phyloP scores from a whole-genome alignment of 2,888 invertebrate species.

The Hybos culiciformis region DNA sequence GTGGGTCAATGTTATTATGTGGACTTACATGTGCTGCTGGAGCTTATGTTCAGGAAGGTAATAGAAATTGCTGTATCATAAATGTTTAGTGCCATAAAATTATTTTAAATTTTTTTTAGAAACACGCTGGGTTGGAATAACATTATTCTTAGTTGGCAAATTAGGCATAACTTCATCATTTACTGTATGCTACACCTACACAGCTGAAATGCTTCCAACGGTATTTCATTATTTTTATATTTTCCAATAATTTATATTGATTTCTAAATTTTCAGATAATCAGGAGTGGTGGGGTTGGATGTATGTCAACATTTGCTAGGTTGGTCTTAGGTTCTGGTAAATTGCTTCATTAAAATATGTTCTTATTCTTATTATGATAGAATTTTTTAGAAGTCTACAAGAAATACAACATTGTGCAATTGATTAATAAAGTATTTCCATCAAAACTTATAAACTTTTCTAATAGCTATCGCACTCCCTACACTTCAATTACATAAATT shows the following conservation, averaged over 20 bases:
- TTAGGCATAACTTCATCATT: slow-evolving; percentile 49
- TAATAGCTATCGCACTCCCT: too few relatives aligned
- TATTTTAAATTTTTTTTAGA: slow-evolving; percentile 26
- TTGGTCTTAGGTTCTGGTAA: too few relatives aligned
- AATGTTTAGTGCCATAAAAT: background rate
- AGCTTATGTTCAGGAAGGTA: slow-evolving; percentile 39
- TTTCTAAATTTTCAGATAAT: slow-evolving; percentile 26
- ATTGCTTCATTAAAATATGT: too few relatives aligned
- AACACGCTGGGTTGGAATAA: slow-evolving; percentile 39
- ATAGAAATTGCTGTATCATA: background rate
- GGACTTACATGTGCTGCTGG: slow-evolving; percentile 42
- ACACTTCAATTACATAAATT: too few relatives aligned
- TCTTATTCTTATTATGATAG: too few relatives aligned
- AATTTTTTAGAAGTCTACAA: too few relatives aligned
- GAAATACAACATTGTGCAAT: too few relatives aligned
- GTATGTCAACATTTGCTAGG: slow-evolving; percentile 43
- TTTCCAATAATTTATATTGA: slow-evolving; percentile 8
- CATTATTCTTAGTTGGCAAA: slow-evolving; percentile 47
- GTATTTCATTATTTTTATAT: slow-evolving; percentile 15
- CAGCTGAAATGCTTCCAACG: slow-evolving; percentile 36
- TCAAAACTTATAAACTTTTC: too few relatives aligned
- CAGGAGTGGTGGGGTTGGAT: slow-evolving; percentile 45
- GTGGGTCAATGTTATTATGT: slow-evolving; percentile 39
- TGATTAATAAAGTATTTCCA: too few relatives aligned
- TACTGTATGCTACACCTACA: slow-evolving; percentile 47